A percentile compares a stretch with the other conserved stretches of the same genome.
These are phyloP conservation scores for Drosophila nr. perissopoda DNA, from an alignment of 2,888 invertebrate genomes.

Conservation along the genomic window DNA sequence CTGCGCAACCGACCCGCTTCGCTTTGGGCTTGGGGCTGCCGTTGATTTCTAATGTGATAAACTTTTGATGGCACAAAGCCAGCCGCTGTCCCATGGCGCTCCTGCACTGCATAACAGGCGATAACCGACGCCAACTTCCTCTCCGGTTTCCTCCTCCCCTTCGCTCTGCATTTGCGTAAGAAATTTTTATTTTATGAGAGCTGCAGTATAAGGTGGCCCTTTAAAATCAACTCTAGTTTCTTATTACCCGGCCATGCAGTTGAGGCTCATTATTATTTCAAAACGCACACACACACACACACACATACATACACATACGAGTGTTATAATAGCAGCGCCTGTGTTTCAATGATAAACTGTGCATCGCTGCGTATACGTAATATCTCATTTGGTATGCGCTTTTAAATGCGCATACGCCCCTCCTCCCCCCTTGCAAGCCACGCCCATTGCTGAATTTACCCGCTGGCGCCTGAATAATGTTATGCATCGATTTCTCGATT, in stretches of 20 bases:
- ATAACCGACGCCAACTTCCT: background rate
- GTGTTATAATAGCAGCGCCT: constrained; percentile 24
- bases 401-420: constrained; percentile 47
- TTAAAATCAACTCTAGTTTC: constrained; percentile 56
- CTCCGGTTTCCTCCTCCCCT: background rate
- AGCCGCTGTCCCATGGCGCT: constrained; percentile 40
- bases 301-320: constrained; percentile 7
- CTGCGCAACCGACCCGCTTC: constrained; percentile 21
- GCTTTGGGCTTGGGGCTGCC: constrained; percentile 54
- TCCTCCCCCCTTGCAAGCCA: constrained; percentile 7
- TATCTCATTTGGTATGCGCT: constrained; percentile 64
- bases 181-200: constrained; percentile 34
- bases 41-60: constrained; percentile 78
- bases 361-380: constrained; percentile 71
- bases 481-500: constrained; percentile 72
- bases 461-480: constrained; percentile 42
- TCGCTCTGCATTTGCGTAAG: constrained; percentile 1
- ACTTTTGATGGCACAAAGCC: constrained; percentile 67
- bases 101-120: constrained; percentile 29
- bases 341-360: constrained; percentile 59
- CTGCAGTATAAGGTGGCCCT: constrained; percentile 45
- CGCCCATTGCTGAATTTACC: constrained; percentile 4
- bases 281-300: constrained; percentile 29
- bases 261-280: constrained; percentile 66
- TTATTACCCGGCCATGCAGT: constrained; percentile 63